phyloP scores from a whole-genome alignment of 2,113 vertebrate genomes.

The Brienomyrus longianalis region DNA sequence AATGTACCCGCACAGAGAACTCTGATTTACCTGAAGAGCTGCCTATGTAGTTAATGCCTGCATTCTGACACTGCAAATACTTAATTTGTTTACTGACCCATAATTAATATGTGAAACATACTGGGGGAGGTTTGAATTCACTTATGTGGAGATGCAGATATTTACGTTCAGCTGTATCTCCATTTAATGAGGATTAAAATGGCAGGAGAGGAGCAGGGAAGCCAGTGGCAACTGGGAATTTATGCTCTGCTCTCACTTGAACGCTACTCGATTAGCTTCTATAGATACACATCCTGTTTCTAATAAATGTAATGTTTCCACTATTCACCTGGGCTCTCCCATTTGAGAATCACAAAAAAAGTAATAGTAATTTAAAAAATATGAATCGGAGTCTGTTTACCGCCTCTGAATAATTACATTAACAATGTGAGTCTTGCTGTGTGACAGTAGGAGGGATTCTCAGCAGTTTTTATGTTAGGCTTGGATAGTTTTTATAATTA shows the following conservation, averaged over 20 bases:
- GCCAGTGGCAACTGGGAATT: neutral
- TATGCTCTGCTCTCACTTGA: neutral
- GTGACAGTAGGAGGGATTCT: constrained; percentile 53
- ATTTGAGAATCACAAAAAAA: constrained; percentile 33
- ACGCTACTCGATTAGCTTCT: neutral
- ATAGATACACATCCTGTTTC: neutral
- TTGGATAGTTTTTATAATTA: constrained; percentile 69
- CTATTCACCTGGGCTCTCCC: constrained; percentile 34
- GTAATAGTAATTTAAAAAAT: constrained; percentile 57
- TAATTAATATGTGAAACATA: neutral
- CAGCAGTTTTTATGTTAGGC: constrained; percentile 62
- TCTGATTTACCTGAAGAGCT: constrained; percentile 10
- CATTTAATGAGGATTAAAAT: neutral
- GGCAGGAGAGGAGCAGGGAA: neutral
- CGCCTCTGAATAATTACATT: constrained; percentile 60
- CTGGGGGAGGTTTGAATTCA: neutral
- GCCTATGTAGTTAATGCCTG: neutral
- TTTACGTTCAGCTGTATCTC: neutral
- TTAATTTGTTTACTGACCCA: neutral
- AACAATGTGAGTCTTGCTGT: constrained; percentile 58
- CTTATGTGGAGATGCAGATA: neutral
- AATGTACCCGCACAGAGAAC: neutral
- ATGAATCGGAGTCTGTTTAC: constrained; percentile 55
- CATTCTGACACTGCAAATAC: neutral
- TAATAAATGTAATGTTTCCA: constrained; percentile 24